phyloP scores from a whole-genome alignment of 2,113 vertebrate genomes.

The Callipepla squamata region DNA sequence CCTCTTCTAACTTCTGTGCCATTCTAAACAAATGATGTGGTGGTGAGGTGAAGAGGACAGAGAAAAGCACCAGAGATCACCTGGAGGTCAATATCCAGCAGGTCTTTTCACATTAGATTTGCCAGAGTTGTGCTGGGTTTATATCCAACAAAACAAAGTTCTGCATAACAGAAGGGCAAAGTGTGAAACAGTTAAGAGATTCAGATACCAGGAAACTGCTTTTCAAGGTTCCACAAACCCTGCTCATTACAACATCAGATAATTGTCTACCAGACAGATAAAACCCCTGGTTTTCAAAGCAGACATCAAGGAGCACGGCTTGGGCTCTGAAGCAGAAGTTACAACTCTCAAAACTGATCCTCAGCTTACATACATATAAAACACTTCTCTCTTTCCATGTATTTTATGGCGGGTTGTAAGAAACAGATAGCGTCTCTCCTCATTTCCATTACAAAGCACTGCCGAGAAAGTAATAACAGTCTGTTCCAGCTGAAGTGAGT shows the following conservation, averaged over 20 bases:
- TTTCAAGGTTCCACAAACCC: constrained; percentile 29
- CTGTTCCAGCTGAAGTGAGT: constrained; percentile 32
- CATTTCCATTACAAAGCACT: constrained; percentile 68
- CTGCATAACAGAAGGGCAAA: constrained; percentile 5
- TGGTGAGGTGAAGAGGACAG: constrained; percentile 32
- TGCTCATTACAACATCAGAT: constrained; percentile 28
- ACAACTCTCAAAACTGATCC: constrained; percentile 7
- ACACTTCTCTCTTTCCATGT: neutral
- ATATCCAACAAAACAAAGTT: neutral
- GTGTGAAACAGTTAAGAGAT: neutral
- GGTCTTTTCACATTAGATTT: constrained; percentile 3
- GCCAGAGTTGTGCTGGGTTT: neutral
- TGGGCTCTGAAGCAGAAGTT: constrained; percentile 22
- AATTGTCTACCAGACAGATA: constrained; percentile 44
- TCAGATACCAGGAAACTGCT: neutral
- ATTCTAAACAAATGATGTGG: constrained; percentile 34
- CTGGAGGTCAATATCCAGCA: constrained; percentile 37
- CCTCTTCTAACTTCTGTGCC: constrained; percentile 26
- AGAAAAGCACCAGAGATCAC: constrained; percentile 31
- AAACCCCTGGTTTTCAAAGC: constrained; percentile 30
- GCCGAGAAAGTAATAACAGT: neutral
- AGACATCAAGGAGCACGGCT: constrained; percentile 23
- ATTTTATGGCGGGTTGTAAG: constrained; percentile 28
- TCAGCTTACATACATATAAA: constrained; percentile 43
- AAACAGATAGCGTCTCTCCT: constrained; percentile 36